A percentile compares a stretch with the other conserved stretches of the same genome.
These are phyloP conservation scores for Azorinus chamasolen DNA, from an alignment of 2,888 invertebrate species.

Conservation along the genomic window DNA sequence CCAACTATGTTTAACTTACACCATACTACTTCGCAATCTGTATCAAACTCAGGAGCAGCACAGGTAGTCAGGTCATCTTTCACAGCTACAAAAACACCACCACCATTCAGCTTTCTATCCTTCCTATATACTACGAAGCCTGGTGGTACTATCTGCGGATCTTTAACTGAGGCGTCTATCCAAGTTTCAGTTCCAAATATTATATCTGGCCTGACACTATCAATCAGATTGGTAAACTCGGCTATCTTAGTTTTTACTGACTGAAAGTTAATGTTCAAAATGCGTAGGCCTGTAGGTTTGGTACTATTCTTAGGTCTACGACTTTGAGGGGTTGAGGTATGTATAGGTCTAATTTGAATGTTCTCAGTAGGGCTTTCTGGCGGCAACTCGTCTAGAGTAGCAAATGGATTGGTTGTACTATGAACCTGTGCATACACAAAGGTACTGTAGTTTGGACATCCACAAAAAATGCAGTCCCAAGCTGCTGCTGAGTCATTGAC, in stretches of 20 bases:
- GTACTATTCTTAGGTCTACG: not conserved
- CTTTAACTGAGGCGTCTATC: conserved; percentile 1
- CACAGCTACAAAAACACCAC: not conserved
- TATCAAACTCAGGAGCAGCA: too few species aligned
- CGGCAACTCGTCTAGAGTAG: not conserved
- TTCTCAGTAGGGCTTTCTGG: conserved; percentile 1
- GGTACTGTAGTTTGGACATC: conserved; percentile 1
- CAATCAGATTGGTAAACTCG: conserved; percentile 4
- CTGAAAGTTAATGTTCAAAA: conserved; percentile 18
- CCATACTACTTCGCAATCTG: too few species aligned
- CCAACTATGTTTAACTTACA: too few species aligned
- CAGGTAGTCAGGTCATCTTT: too few species aligned
- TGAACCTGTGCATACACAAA: not conserved
- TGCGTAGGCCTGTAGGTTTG: not conserved
- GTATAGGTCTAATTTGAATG: too few species aligned
- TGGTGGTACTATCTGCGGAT: conserved; percentile 9
- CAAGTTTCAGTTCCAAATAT: conserved; percentile 18
- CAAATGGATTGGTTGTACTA: not conserved
- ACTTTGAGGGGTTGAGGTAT: too few species aligned
- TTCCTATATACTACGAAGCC: conserved; percentile 14
- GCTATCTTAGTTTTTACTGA: conserved; percentile 11
- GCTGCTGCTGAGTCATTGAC: not conserved
- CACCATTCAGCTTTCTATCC: not conserved
- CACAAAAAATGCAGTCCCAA: not conserved
- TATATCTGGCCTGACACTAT: conserved; percentile 13